phyloP scores from a whole-genome alignment of 2,797 vertebrate species.

The Gastrophryne carolinensis region DNA sequence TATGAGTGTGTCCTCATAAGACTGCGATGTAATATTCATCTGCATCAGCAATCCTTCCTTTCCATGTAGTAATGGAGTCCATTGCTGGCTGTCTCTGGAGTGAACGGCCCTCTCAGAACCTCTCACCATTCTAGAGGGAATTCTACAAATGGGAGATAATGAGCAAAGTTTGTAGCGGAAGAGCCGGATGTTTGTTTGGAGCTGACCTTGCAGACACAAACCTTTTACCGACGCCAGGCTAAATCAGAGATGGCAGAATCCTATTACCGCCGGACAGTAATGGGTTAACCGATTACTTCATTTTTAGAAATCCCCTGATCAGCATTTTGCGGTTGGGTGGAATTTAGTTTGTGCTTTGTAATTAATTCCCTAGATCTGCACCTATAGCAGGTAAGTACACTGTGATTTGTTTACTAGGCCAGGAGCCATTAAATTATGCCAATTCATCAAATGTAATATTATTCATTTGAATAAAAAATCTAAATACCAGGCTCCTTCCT shows the following conservation, averaged over 20 bases:
- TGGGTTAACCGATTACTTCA: too few species aligned
- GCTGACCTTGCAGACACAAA: slow-evolving; percentile 34
- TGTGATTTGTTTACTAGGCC: too few species aligned
- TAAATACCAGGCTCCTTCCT: too few species aligned
- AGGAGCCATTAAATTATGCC: too few species aligned
- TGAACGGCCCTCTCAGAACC: not conserved
- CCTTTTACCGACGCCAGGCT: slow-evolving; percentile 32
- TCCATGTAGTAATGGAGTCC: not conserved
- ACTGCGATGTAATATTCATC: not conserved
- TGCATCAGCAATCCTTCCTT: not conserved
- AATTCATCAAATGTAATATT: too few species aligned
- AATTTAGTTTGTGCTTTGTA: too few species aligned
- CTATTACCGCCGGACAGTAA: not conserved
- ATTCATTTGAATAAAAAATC: too few species aligned
- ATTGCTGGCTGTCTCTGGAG: not conserved
- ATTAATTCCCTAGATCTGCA: too few species aligned
- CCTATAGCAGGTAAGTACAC: too few species aligned
- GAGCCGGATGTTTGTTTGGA: slow-evolving; percentile 32
- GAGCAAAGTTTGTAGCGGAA: slow-evolving; percentile 3
- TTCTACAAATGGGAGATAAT: slow-evolving; percentile 38
- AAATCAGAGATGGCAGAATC: not conserved
- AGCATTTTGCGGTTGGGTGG: too few species aligned
- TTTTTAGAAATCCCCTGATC: too few species aligned
- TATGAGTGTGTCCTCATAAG: not conserved
- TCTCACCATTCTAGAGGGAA: slow-evolving; percentile 36